Conservation (phyloP, 2,888 invertebrate species). For the Elmis aenea region DNA sequence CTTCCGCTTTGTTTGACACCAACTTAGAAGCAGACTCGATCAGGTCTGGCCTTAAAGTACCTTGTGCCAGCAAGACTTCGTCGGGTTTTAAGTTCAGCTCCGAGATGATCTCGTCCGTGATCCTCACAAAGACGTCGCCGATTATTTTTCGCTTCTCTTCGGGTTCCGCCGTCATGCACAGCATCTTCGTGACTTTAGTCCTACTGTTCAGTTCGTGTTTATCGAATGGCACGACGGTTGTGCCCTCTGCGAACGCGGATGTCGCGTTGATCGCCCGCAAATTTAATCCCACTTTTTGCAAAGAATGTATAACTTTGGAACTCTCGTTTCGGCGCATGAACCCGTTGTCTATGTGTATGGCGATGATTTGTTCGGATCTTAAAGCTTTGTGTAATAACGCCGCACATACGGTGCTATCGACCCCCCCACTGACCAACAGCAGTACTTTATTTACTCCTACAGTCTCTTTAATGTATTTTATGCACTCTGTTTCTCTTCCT, state of each 20-base stretch:
- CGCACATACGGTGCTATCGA: constrained; percentile 99
- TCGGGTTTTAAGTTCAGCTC: constrained; percentile 87
- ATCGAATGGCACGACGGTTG: constrained; percentile 69
- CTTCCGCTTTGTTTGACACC: constrained; percentile 81
- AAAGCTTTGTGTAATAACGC: constrained; percentile 89
- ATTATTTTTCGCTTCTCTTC: constrained; percentile 98
- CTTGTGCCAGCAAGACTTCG: constrained; percentile 90
- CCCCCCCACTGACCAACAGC: constrained; percentile 94
- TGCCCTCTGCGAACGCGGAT: constrained; percentile 71
- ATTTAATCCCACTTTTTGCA: constrained; percentile 77
- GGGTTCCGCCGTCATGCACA: constrained; percentile 83
- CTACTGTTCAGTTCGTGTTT: constrained; percentile 50
- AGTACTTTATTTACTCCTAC: constrained; percentile 87
- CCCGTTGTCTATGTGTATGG: constrained; percentile 97
- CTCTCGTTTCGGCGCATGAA: constrained; percentile 98
- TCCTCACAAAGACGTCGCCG: constrained; percentile 95
- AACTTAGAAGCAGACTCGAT: constrained; percentile 93
- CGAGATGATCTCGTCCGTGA: constrained; percentile 84
- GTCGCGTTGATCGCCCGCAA: constrained; percentile 66
- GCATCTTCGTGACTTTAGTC: constrained; percentile 70
- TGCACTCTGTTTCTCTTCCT: constrained; percentile 81
- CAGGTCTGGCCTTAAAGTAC: constrained; percentile 94
- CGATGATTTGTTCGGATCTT: constrained; percentile 85
- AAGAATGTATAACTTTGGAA: constrained; percentile 76
- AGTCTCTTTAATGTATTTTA: constrained; percentile 84